A percentile compares a stretch with the other conserved stretches of the same genome.
Evolutionary conservation across 2,888 invertebrate genomes (phyloP).

Genomic region (Pyrrhia umbra): DNA sequence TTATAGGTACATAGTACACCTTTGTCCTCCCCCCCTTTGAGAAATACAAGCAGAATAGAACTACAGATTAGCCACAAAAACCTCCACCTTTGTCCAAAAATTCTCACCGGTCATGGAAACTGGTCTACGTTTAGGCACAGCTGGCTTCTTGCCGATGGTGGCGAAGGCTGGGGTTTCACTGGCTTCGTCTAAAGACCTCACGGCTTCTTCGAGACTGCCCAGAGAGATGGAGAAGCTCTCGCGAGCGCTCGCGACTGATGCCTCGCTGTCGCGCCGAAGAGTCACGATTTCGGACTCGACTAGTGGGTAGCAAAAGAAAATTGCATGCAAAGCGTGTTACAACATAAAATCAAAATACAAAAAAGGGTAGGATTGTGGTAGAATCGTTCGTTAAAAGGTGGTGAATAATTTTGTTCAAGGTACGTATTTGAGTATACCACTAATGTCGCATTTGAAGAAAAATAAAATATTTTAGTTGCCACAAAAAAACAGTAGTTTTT

Average conservation of each 20-base stretch:
- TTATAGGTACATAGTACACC: too few relatives aligned
- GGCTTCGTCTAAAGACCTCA: conserved; percentile 84
- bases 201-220: conserved; percentile 86
- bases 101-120: conserved; percentile 91
- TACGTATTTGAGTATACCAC: too few relatives aligned
- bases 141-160: conserved; percentile 87
- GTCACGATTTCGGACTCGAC: conserved; percentile 89
- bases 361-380: too few relatives aligned
- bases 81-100: background rate
- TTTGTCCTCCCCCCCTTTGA: too few relatives aligned
- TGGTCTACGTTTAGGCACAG: conserved; percentile 89
- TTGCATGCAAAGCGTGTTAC: conserved; percentile 75
- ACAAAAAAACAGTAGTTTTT: too few relatives aligned
- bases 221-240: conserved; percentile 87
- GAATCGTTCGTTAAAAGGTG: too few relatives aligned
- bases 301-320: conserved; percentile 53
- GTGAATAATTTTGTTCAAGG: too few relatives aligned
- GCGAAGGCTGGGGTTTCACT: conserved; percentile 83
- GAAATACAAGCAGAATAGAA: too few relatives aligned
- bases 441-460: too few relatives aligned
- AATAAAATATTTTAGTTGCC: too few relatives aligned
- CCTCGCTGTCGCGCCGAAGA: conserved; percentile 88
- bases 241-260: conserved; percentile 82
- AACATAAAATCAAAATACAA: conserved; percentile 47
- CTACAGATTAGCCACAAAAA: background rate